These are phyloP conservation scores for Spilarctia lutea DNA, from an alignment of 2,888 invertebrate genomes.

Conservation along the genomic window DNA sequence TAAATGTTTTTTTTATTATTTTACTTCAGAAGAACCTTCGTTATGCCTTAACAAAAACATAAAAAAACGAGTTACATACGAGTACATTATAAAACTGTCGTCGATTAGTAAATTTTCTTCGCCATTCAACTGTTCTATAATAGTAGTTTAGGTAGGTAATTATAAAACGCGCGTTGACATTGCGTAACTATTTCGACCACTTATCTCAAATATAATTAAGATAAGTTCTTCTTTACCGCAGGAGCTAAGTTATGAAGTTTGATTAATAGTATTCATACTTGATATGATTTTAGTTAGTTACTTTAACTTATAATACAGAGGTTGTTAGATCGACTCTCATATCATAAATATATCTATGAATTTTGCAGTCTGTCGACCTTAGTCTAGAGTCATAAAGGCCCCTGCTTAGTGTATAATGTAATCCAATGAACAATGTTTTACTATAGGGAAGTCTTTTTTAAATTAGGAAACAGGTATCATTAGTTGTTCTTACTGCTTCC, in stretches of 20 bases:
- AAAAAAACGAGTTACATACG: no score
- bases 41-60: no score
- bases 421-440: no score
- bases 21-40: not conserved
- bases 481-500: not conserved
- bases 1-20: not conserved
- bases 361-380: not conserved
- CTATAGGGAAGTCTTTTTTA: no score
- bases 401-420: no score
- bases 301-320: no score
- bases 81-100: no score
- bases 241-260: not conserved
- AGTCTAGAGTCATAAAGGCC: no score
- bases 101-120: not conserved
- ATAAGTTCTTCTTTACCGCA: not conserved
- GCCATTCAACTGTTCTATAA: not conserved
- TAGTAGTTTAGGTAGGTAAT: not conserved
- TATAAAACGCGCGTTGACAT: not conserved
- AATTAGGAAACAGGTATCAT: not conserved
- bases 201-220: not conserved
- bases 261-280: no score
- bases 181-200: not conserved
- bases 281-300: no score
- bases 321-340: no score
- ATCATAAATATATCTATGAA: not conserved